Conservation (phyloP, 2,888 invertebrate species). For the Bombyx huttoni region DNA sequence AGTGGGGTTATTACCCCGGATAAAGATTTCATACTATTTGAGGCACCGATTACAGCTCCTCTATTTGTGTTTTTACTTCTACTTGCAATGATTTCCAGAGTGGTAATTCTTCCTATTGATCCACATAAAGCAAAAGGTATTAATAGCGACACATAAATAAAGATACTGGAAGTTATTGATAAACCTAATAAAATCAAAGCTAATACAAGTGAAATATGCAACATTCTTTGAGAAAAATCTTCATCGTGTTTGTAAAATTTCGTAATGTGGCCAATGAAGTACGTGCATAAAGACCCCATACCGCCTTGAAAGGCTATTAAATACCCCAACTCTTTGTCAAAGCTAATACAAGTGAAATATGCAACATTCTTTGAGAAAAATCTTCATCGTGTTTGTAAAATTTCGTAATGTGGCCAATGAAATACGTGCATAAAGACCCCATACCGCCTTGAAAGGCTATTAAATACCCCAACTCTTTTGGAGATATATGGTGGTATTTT, state of each 20-base stretch:
- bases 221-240: constrained; percentile 40
- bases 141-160: constrained; percentile 41
- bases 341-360: constrained; percentile 50
- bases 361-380: constrained; percentile 43
- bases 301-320: constrained; percentile 64
- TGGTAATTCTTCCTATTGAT: constrained; percentile 54
- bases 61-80: constrained; percentile 56
- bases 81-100: constrained; percentile 58
- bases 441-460: constrained; percentile 63
- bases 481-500: constrained; percentile 52
- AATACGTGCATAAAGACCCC: constrained; percentile 51
- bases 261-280: constrained; percentile 49
- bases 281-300: constrained; percentile 49
- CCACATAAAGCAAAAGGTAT: constrained; percentile 58
- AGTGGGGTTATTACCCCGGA: constrained; percentile 70
- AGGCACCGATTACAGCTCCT: constrained; percentile 69
- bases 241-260: constrained; percentile 45
- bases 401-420: constrained; percentile 44
- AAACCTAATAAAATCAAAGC: constrained; percentile 46
- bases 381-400: constrained; percentile 47
- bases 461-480: constrained; percentile 64
- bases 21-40: constrained; percentile 67
- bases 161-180: constrained; percentile 38
- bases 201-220: constrained; percentile 53
- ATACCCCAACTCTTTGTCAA: constrained; percentile 62